Evolutionary conservation across 1,140 invertebrate genomes (phyloP).

Genomic region (Leptestheria dahalacensis): DNA sequence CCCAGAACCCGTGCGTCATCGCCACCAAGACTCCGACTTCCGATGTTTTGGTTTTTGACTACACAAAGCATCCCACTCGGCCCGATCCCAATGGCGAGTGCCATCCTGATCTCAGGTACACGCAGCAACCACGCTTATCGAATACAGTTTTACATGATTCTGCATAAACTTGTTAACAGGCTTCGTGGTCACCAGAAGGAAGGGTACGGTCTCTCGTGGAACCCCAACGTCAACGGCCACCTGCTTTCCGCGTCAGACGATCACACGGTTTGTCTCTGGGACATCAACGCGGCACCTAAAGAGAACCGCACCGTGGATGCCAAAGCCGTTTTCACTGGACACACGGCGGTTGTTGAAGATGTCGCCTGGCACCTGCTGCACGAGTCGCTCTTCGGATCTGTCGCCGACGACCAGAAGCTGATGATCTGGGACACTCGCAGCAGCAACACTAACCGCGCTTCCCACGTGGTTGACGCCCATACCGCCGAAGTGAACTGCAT

Average conservation of each 20-base stretch:
- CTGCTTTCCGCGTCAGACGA: conserved; percentile 94
- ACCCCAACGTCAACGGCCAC: conserved; percentile 94
- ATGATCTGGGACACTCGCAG: conserved; percentile 99
- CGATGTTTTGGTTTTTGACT: conserved; percentile 98
- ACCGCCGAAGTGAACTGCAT: conserved; percentile 98
- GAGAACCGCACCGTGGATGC: conserved; percentile 91
- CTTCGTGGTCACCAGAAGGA: conserved; percentile 97
- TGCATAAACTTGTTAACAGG: conserved; percentile 27
- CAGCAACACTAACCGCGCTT: conserved; percentile 93
- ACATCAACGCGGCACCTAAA: conserved; percentile 90
- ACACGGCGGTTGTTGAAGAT: conserved; percentile 98
- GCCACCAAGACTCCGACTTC: conserved; percentile 98
- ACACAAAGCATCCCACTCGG: conserved; percentile 98
- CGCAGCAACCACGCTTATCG: not conserved
- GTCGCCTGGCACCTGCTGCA: conserved; percentile 98
- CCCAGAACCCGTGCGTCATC: conserved; percentile 97
- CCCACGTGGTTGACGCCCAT: conserved; percentile 96
- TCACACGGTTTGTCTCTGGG: conserved; percentile 98
- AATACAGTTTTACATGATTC: not conserved
- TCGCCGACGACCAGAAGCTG: conserved; percentile 97
- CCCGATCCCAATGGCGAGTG: conserved; percentile 94
- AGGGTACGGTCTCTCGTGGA: conserved; percentile 98
- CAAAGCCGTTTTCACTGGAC: conserved; percentile 96
- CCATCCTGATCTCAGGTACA: conserved; percentile 61
- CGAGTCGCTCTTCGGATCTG: conserved; percentile 94